phyloP scores from a whole-genome alignment of 2,888 invertebrate species.

The Dyspetes luteomarginatus region DNA sequence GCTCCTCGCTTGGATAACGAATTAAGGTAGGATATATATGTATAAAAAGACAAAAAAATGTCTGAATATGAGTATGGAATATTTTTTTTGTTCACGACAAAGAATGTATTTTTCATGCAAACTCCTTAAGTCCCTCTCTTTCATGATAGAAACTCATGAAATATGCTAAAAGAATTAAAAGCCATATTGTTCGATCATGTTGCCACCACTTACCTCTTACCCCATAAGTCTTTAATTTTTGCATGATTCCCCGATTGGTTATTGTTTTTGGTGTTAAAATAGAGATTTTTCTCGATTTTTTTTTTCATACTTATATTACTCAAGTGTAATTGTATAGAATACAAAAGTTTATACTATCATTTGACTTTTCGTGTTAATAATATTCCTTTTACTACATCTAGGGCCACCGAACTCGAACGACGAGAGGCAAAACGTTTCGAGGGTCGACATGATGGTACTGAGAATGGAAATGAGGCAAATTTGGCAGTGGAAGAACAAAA shows the following conservation, averaged over 20 bases:
- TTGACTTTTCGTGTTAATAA: background rate
- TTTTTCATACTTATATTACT: background rate
- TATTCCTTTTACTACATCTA: slow-evolving; percentile 25
- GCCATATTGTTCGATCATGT: too few species aligned
- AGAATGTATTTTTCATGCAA: too few species aligned
- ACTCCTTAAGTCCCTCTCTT: too few species aligned
- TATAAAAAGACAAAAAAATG: background rate
- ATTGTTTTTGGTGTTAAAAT: background rate
- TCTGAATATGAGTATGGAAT: background rate
- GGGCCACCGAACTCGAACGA: slow-evolving; percentile 13
- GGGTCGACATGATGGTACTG: background rate
- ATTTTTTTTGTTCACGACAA: background rate
- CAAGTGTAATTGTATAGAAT: background rate
- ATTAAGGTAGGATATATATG: slow-evolving; percentile 21
- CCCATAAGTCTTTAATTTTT: too few species aligned
- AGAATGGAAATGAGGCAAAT: background rate
- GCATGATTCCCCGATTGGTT: too few species aligned
- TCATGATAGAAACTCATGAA: too few species aligned
- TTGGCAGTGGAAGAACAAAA: background rate
- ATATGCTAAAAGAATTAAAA: too few species aligned
- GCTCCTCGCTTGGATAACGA: slow-evolving; percentile 25
- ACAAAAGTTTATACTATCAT: background rate
- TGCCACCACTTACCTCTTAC: too few species aligned
- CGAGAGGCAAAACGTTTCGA: background rate
- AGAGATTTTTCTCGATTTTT: background rate